Base-by-base conservation (phyloP, 2,797 vertebrate species). In the Tinamus major region DNA sequence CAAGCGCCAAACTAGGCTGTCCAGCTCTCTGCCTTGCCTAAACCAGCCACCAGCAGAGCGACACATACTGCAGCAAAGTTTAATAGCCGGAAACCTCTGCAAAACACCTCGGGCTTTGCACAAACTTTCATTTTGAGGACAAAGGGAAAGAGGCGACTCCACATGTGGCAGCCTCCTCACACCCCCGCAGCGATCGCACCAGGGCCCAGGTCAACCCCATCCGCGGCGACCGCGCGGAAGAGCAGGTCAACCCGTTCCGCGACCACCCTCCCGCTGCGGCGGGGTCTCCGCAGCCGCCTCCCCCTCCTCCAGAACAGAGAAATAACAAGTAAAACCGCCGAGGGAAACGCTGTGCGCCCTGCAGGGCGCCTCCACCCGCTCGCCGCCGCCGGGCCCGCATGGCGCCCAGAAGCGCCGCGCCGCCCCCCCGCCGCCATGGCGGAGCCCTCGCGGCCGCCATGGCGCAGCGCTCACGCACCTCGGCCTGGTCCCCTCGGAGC, bases 361-460 rank as follows among this genome's bases (percentile, higher is more conserved):
- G 3, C 74, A 5, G 17, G 49, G 17, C 5, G 21, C 31, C 13
- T 19, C 19, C 5, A 14, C 15, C 6, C 24, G 1, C 4, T 4
- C 33, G 10, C 20, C 31, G 19, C 51, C 51, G 42, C 62, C 65
- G 18, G 41, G 10, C 20, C n/a, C n/a, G n/a, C n/a, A n/a, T n/a
- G n/a, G 49, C 37, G 18, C 49, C 67, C 35, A 7, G 61, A 46
- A 35, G 27, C 63, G 24, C 41, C 24, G 31, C 48, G 31, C 21
- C 67, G 26, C 18, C 4, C 42, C 42, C 23, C 17, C n/a, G 56
- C 56, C 56, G n/a, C 18, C 56, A 17, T 31, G 3, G 29, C 56
- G 19, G 16, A 24, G 12, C 23, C 20, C 49, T 20, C 56, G 33
- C 56, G 12, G n/a, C 35, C 18, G 37, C 18, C 85, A 8, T 51